Evolutionary conservation across 92 coral and sea anemone genomes (phyloP), one percentile per base, ranked within the genome.

Genomic region (Umimayanthus kanabou): DNA sequence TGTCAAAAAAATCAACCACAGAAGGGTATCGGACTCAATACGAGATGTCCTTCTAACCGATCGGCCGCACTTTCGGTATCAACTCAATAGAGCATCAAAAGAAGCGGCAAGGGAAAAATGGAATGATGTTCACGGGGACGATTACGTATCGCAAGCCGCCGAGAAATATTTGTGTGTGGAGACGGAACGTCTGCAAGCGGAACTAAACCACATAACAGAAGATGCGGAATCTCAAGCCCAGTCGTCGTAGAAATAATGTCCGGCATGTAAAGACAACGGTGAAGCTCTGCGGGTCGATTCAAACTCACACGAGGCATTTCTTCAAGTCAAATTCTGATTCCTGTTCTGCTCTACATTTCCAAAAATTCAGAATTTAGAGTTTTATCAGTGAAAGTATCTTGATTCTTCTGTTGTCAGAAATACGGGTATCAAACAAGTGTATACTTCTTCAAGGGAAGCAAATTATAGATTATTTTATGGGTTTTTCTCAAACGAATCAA

Each of bases 1-100:
- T 15, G 91, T 96, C 66, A 96, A 96, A 91, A 96, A 95, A 90
- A 89, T 95, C 65, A 92, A 96, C 89, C 90, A 94, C 55, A 84
- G 78, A 64, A 93, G 94, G 80, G 92, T 96, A 49, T 90, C 94
- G n/a, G 91, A 88, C 66, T 89, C 93, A 9, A 80, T 96, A 65
- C 93, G 91, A 64, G 90, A 91, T 30, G 87, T 93, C 61, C 85
- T 95, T 67, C 81, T 95, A 29, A 93, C 90, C 25, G 95, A 95
- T 42, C 89, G 92, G 78, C 99, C 99, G 6, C 99, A 96, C 83
- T 95, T 96, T 80, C 95, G 99, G 26, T 96, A 96, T 82, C 99
- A 96, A 80, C 67, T 96, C 20, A 96, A 93, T 77, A 90, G 93
- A 82, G 88, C 93, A 28, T 93, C 97, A 47, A 92, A 81, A 88